These are phyloP conservation scores for Sepioteuthis lessoniana DNA, from an alignment of 2,888 invertebrate genomes.

Conservation along the genomic window DNA sequence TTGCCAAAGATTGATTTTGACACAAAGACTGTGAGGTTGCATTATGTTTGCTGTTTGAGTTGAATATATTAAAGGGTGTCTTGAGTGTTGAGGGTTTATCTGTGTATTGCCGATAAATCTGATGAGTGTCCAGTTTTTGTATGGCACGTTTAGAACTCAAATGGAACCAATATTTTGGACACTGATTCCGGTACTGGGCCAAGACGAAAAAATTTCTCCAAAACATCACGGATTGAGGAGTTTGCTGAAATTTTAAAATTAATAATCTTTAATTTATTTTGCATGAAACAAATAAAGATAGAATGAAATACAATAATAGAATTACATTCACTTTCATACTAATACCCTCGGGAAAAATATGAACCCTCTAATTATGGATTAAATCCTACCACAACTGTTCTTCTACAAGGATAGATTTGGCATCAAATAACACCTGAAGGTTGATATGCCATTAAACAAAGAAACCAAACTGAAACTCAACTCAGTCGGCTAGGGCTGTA, in stretches of 20 bases:
- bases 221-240: neutral
- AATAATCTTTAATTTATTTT: neutral
- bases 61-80: neutral
- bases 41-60: neutral
- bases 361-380: too few relatives aligned
- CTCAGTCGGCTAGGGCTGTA: too few relatives aligned
- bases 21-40: neutral
- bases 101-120: neutral
- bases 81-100: neutral
- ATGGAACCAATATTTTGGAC: neutral
- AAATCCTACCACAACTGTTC: too few relatives aligned
- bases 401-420: too few relatives aligned
- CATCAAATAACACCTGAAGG: too few relatives aligned
- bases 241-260: conserved; percentile 25
- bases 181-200: neutral
- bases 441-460: too few relatives aligned
- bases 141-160: neutral
- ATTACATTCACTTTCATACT: too few relatives aligned
- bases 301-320: too few relatives aligned
- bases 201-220: neutral
- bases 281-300: too few relatives aligned
- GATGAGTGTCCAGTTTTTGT: neutral
- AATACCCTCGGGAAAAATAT: too few relatives aligned
- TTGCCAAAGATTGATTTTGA: neutral
- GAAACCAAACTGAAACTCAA: too few relatives aligned